These are phyloP conservation scores for Plagodis dolabraria DNA, from an alignment of 2,888 invertebrate species.

Conservation along the genomic window DNA sequence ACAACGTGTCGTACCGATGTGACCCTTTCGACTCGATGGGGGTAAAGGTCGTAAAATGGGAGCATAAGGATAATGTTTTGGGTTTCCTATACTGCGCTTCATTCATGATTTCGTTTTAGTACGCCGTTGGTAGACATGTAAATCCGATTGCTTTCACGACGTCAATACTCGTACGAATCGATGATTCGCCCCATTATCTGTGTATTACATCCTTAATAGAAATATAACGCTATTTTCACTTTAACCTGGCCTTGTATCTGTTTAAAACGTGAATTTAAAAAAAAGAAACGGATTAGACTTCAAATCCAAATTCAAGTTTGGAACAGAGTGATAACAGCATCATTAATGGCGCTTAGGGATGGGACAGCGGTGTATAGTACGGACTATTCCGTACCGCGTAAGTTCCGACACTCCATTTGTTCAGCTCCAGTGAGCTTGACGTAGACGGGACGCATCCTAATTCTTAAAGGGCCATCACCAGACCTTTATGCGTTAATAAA, in stretches of 20 bases:
- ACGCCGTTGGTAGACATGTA: conserved; percentile 80
- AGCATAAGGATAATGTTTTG: conserved; percentile 85
- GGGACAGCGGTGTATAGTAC: conserved; percentile 53
- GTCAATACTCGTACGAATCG: conserved; percentile 71
- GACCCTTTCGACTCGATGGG: conserved; percentile 83
- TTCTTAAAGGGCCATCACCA: conserved; percentile 83
- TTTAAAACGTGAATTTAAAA: conserved; percentile 44
- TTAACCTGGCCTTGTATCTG: conserved; percentile 30
- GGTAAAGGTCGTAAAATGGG: conserved; percentile 85
- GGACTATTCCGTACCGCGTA: conserved; percentile 46
- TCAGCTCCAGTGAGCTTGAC: conserved; percentile 70
- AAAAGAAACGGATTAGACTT: conserved; percentile 40
- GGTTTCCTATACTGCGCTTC: conserved; percentile 83
- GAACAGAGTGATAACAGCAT: conserved; percentile 67
- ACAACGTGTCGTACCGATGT: conserved; percentile 78
- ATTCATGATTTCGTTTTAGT: conserved; percentile 85
- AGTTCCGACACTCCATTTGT: conserved; percentile 80
- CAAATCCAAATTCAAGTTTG: conserved; percentile 67
- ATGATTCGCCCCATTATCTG: conserved; percentile 67
- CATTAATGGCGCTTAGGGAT: conserved; percentile 73
- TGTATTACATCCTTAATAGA: conserved; percentile 78
- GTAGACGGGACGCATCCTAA: conserved; percentile 80
- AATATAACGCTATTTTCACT: conserved; percentile 40
- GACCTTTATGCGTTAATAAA: conserved; percentile 85
- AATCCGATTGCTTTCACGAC: conserved; percentile 80